Conservation (phyloP, 2,113 vertebrate genomes). For the Irena cyanogastra region DNA sequence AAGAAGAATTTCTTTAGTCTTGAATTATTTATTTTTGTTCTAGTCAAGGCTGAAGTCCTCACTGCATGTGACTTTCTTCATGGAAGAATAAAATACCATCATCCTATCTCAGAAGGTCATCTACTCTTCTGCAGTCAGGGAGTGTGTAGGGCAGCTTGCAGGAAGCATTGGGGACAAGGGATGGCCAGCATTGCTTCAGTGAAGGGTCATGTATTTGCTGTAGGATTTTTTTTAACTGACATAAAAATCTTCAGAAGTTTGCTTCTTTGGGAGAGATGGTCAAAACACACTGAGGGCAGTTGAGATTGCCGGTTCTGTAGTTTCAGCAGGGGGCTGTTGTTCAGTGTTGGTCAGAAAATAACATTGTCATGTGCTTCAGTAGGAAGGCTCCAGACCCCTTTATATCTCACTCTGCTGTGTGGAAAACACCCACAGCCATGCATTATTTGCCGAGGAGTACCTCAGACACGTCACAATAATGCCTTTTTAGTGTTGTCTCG, state of each 20-base stretch:
- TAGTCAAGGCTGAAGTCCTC: not conserved
- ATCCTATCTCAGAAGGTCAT: not conserved
- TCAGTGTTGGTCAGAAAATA: not conserved
- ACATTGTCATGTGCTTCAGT: not conserved
- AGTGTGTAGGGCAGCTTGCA: not conserved
- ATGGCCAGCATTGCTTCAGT: not conserved
- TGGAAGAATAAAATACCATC: not conserved
- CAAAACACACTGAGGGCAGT: not conserved
- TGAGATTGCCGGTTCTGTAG: not conserved
- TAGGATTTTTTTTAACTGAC: not conserved
- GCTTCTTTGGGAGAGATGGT: not conserved
- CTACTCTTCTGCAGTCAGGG: not conserved
- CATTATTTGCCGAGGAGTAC: not conserved
- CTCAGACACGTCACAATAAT: not conserved
- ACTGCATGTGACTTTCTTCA: not conserved
- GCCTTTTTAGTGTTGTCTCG: not conserved
- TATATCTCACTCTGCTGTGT: not conserved
- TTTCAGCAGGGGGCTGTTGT: not conserved
- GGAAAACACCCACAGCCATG: not conserved
- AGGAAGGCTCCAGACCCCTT: not conserved
- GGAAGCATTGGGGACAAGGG: rapidly evolving
- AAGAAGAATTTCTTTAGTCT: not conserved
- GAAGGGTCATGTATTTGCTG: not conserved
- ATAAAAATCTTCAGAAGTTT: not conserved
- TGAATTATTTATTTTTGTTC: not conserved